Percentiles rank a stretch among this genome's conserved stretches.
Conservation (phyloP, 2,797 vertebrate species). For the Neosalanx taihuensis region DNA sequence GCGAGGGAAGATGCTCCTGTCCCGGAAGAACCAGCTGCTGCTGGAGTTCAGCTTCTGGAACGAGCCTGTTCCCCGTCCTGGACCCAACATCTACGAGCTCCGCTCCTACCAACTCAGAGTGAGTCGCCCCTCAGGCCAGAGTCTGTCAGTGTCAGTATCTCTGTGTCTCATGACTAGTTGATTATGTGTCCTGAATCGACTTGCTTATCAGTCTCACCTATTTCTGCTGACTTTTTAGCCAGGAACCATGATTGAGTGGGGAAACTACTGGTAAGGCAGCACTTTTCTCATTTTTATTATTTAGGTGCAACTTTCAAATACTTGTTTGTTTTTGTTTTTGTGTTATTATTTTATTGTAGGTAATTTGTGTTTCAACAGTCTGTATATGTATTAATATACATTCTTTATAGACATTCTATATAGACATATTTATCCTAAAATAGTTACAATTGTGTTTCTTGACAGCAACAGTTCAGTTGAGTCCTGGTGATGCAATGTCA, state of each 20-base stretch:
- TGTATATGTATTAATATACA: background rate
- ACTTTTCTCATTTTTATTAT: background rate
- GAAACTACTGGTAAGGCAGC: constrained; percentile 89
- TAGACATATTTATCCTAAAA: too few relatives aligned
- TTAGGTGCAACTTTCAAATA: background rate
- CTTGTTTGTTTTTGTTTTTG: background rate
- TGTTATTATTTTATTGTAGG: background rate
- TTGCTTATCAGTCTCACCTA: constrained; percentile 18
- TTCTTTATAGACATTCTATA: too few relatives aligned
- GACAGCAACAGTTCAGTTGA: background rate
- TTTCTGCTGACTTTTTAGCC: constrained; percentile 72
- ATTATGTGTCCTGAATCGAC: background rate
- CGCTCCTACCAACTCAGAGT: constrained; percentile 93
- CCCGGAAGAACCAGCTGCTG: constrained; percentile 90
- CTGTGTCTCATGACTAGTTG: background rate
- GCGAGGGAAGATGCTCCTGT: constrained; percentile 91
- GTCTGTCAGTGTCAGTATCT: background rate
- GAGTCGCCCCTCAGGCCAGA: constrained; percentile 38
- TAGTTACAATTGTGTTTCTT: background rate
- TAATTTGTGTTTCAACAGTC: background rate
- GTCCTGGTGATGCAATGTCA: background rate
- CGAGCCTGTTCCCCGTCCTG: constrained; percentile 84
- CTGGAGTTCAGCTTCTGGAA: constrained; percentile 98
- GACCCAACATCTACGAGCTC: constrained; percentile 94
- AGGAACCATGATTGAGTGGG: constrained; percentile 98